Conservation (phyloP, 2,888 invertebrate species). For the Pyrochroa serraticornis region DNA sequence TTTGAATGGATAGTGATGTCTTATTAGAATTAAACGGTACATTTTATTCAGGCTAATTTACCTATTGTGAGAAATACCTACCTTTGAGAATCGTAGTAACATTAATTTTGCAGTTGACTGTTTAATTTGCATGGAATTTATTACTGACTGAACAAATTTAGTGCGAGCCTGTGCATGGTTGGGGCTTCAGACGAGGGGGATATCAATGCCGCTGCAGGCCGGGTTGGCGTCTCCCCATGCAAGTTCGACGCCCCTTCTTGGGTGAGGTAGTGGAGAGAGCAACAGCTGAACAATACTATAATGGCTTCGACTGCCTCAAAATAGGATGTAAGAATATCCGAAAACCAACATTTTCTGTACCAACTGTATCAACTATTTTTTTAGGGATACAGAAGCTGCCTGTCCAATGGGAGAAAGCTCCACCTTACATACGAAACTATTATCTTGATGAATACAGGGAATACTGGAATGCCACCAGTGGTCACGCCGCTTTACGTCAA, state of each 20-base stretch:
- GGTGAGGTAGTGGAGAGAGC: slow-evolving; percentile 94
- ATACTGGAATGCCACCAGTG: slow-evolving; percentile 73
- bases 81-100: no score
- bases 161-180: slow-evolving; percentile 96
- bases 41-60: no score
- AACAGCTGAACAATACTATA: slow-evolving; percentile 90
- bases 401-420: slow-evolving; percentile 80
- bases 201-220: slow-evolving; percentile 94
- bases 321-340: slow-evolving; percentile 80
- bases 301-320: slow-evolving; percentile 87
- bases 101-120: no score
- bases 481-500: slow-evolving; percentile 69
- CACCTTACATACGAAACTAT: slow-evolving; percentile 71
- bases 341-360: slow-evolving; percentile 1
- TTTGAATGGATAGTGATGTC: no score
- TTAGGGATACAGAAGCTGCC: slow-evolving; percentile 86
- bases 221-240: slow-evolving; percentile 83
- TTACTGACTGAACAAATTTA: slow-evolving; percentile 49
- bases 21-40: no score
- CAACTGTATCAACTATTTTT: slow-evolving; percentile 29
- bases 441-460: slow-evolving; percentile 77
- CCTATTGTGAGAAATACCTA: no score
- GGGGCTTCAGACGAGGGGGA: slow-evolving; percentile 94
- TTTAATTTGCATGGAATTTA: no score
- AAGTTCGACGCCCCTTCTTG: slow-evolving; percentile 87